Evolutionary conservation across 1,140 invertebrate genomes (phyloP), one percentile per base, ranked within the genome.

Genomic region (Dendroctonus valens): DNA sequence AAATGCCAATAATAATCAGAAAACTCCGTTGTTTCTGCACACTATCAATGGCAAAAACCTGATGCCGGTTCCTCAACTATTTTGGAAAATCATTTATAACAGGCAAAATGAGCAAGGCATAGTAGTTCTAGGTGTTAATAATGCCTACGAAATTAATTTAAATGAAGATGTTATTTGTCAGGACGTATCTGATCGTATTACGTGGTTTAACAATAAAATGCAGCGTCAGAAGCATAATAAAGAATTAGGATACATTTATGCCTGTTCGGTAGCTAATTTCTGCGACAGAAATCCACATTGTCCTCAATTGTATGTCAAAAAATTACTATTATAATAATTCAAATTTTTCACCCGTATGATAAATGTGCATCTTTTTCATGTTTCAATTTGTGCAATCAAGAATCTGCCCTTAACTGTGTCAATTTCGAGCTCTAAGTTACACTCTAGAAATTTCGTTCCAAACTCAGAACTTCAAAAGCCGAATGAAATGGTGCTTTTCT

Each of bases 81-180:
- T 79, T 63, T 87, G 83, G 81, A 87, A 89, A 81, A 76, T 88
- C 7, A 77, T 85, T 2, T 83, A 87, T 68, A 81, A 88, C 67
- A 77, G 79, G 8, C 60, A 70, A 6, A 77, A 73, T 3, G 79
- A 81, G 50, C 71, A 75, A 3, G 86, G 83, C 2, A 82, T 84
- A 2, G 87, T 83, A 4, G 83, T 88, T 64, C 73, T 89, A 2
- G 83, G 84, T 37, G 78, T 87, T 12, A 89, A 89, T 74, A 87
- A 90, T 76, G 86, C 86, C 0, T 84, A 86, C 70, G 58, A 77
- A 0, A 72, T 79, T 50, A 77, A 77, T 11, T 70, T 80, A 3
- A 72, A 68, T 0, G 61, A 74, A 1, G 77, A 84, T 59, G 78
- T 80, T 14, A 81, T 88, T 72, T 88, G 87, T 70, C 79, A 77